A percentile compares a stretch with the other conserved stretches of the same genome.
Evolutionary conservation across 2,113 vertebrate species (phyloP).

Genomic region (Carassius gibelio): DNA sequence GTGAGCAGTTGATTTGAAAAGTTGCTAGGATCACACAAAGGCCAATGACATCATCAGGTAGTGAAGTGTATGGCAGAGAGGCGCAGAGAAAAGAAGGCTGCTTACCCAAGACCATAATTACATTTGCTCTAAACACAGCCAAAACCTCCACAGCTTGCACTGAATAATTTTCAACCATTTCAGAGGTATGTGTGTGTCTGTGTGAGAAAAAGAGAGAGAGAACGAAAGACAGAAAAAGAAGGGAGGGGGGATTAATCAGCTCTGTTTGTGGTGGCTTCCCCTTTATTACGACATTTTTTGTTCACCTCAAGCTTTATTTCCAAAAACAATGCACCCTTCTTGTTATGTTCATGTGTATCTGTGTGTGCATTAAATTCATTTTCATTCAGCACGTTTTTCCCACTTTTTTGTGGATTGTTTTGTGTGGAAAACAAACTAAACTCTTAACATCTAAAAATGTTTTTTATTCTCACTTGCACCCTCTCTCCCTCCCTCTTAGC

Average conservation of each 20-base stretch:
- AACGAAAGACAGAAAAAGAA: neutral
- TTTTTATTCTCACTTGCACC: conserved; percentile 46
- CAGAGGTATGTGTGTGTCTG: conserved; percentile 32
- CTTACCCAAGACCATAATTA: conserved; percentile 92
- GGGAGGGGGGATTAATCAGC: conserved; percentile 85
- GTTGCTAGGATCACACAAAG: conserved; percentile 79
- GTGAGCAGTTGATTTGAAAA: conserved; percentile 86
- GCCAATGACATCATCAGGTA: conserved; percentile 88
- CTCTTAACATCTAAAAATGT: conserved; percentile 54
- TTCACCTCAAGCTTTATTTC: conserved; percentile 60
- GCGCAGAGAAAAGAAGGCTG: conserved; percentile 77
- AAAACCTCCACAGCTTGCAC: conserved; percentile 85
- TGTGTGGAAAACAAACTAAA: conserved; percentile 50
- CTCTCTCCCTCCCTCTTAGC: conserved; percentile 53
- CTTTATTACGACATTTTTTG: conserved; percentile 74
- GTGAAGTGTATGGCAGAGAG: conserved; percentile 80
- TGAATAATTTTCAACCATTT: conserved; percentile 78
- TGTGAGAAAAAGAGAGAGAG: neutral
- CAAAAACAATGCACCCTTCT: conserved; percentile 57
- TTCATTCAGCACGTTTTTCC: neutral
- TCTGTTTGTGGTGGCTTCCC: conserved; percentile 80
- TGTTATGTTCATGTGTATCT: conserved; percentile 45
- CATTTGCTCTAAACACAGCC: conserved; percentile 90
- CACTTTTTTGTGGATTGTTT: neutral
- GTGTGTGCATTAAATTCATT: neutral